Conservation (phyloP, 2,113 vertebrate genomes). For the Strigops habroptila region DNA sequence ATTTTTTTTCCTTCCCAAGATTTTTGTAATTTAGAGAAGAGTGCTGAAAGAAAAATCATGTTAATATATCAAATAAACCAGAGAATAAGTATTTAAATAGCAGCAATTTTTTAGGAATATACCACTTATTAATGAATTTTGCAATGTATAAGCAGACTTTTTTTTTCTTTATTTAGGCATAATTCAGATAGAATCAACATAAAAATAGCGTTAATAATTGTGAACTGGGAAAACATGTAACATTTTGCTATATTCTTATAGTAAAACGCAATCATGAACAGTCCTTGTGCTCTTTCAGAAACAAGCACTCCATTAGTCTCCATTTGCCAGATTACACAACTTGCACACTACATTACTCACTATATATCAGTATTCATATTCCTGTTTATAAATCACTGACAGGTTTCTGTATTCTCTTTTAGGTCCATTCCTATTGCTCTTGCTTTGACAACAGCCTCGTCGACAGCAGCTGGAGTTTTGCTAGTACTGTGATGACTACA, state of each 20-base stretch:
- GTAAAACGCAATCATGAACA: background rate
- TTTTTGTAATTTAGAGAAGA: background rate
- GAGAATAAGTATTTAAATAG: background rate
- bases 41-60: background rate
- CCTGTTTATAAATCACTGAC: background rate
- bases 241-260: background rate
- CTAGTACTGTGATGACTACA: background rate
- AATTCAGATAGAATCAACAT: background rate
- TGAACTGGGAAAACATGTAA: background rate
- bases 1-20: background rate
- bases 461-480: background rate
- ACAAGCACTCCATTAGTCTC: background rate
- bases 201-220: background rate
- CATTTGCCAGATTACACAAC: accelerated
- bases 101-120: background rate
- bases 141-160: too few species aligned
- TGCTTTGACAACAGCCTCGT: background rate
- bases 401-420: background rate
- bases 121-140: background rate
- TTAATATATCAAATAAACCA: background rate
- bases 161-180: background rate
- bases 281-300: background rate
- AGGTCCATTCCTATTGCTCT: background rate
- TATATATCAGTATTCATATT: background rate
- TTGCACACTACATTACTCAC: background rate